These are phyloP conservation scores for Ciona savignyi DNA, from an alignment of 23 tunicate species.

Conservation along the genomic window DNA sequence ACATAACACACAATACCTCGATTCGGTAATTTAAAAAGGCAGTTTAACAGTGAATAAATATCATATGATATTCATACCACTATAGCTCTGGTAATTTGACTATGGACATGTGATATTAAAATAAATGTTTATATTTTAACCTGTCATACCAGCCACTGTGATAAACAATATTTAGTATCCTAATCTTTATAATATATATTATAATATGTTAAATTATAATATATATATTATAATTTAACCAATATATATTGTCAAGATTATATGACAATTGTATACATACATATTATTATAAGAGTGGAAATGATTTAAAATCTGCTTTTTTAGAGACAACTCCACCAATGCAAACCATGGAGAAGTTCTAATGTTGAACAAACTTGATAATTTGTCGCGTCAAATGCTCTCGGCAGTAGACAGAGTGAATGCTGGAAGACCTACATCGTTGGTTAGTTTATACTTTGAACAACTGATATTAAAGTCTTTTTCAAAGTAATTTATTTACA, in stretches of 20 bases:
- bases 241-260: not conserved
- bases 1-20: no score
- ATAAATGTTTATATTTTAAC: no score
- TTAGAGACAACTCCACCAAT: conserved; percentile 1
- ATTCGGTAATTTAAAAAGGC: no score
- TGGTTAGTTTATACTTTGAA: conserved; percentile 31
- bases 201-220: not conserved
- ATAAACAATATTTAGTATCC: no score
- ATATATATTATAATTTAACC: not conserved
- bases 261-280: not conserved
- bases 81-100: no score
- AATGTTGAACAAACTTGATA: conserved; percentile 32
- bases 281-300: not conserved
- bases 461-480: not conserved
- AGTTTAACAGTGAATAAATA: no score
- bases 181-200: not conserved
- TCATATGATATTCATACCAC: no score
- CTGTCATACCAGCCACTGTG: no score
- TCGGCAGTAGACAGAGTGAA: conserved; percentile 63
- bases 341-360: conserved; percentile 63
- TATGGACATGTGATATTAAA: no score
- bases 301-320: not conserved
- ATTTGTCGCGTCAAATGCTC: conserved; percentile 45
- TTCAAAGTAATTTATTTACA: not conserved
- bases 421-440: conserved; percentile 80